These are phyloP conservation scores for Lepidothrix coronata DNA, from an alignment of 2,113 vertebrate genomes.

Conservation along the genomic window DNA sequence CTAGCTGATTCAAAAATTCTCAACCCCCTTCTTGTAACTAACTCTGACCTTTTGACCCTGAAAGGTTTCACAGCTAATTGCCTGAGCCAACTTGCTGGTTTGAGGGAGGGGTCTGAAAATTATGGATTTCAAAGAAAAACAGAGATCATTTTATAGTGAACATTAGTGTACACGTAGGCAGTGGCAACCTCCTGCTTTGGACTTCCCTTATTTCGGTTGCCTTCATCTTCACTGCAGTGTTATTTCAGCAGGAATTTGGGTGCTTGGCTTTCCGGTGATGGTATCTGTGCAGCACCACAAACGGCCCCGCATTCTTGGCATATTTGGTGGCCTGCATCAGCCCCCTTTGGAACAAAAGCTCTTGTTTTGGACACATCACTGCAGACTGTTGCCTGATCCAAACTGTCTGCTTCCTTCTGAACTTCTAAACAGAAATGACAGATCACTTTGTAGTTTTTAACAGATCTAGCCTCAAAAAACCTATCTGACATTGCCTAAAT, in stretches of 20 bases:
- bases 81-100: background rate
- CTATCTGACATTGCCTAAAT: background rate
- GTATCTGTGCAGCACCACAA: conserved; percentile 38
- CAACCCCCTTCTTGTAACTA: background rate
- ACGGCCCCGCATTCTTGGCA: conserved; percentile 50
- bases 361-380: conserved; percentile 46
- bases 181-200: background rate
- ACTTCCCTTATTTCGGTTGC: background rate
- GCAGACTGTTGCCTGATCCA: conserved; percentile 36
- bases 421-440: background rate
- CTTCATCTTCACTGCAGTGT: background rate
- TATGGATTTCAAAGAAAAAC: background rate
- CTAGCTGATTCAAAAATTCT: background rate
- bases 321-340: conserved; percentile 59
- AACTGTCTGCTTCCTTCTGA: conserved; percentile 43
- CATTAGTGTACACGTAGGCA: background rate
- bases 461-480: background rate
- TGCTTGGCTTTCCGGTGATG: background rate
- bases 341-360: conserved; percentile 59
- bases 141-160: background rate
- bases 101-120: background rate
- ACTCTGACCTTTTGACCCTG: background rate
- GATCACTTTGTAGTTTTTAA: background rate
- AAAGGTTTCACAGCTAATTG: background rate
- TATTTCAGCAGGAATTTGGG: background rate